Conservation (phyloP, 2,113 vertebrate species). For the Macrotis lagotis region DNA sequence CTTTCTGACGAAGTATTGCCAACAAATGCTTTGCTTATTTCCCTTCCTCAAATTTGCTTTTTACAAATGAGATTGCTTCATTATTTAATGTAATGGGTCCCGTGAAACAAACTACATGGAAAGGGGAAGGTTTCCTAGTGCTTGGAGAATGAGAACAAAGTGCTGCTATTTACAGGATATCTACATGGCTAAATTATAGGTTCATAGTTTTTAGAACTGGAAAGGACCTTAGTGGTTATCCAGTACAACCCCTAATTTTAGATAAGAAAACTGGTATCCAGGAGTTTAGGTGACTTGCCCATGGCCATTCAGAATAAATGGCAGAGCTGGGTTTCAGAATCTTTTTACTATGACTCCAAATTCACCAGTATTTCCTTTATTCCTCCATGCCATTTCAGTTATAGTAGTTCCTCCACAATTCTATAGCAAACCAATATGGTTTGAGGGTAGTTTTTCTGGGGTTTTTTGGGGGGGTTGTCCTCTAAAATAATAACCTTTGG, state of each 20-base stretch:
- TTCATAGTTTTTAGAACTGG: background rate
- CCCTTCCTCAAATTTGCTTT: slow-evolving; percentile 53
- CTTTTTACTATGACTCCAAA: background rate
- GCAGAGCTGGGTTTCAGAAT: background rate
- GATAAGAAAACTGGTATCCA: background rate
- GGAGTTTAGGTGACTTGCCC: background rate
- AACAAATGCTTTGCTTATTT: slow-evolving; percentile 68
- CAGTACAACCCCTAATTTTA: background rate
- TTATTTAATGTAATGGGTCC: slow-evolving; percentile 67
- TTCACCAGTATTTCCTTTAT: background rate
- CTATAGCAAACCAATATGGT: background rate
- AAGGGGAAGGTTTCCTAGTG: slow-evolving; percentile 58
- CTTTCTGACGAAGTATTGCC: slow-evolving; percentile 61
- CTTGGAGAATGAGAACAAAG: slow-evolving; percentile 13
- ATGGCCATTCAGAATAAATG: background rate
- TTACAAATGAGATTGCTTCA: slow-evolving; percentile 55
- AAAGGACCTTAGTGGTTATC: background rate
- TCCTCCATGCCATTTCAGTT: background rate
- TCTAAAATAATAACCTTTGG: background rate
- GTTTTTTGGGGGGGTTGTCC: background rate
- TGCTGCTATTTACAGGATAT: background rate
- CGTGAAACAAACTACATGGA: slow-evolving; percentile 47
- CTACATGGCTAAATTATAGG: background rate
- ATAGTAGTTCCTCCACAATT: background rate
- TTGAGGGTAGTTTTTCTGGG: background rate